Evolutionary conservation across 2,888 invertebrate genomes (phyloP), one percentile per base, ranked within the genome.

Genomic region (Allacma fusca): DNA sequence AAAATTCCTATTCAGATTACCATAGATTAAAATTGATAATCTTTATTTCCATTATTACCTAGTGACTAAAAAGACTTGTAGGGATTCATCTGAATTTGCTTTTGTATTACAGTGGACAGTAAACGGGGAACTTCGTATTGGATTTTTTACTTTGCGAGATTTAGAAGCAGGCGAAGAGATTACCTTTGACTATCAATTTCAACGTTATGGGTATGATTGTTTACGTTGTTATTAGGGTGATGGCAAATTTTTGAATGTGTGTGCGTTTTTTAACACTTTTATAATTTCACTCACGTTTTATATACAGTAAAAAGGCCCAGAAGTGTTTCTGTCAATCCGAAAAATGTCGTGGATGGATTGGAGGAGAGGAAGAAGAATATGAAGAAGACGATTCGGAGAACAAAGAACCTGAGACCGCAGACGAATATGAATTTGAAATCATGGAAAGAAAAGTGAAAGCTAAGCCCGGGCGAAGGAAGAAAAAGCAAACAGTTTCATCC

Each of bases 101-200:
- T 23, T 40, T 62, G 80, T 62, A n/a, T 86, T 85, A 19, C 81
- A 89, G 88, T 96, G 95, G 95, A 95, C 95, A 0, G 95, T 95
- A 0, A 95, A 95, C 85, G 95, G 95, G 0, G 95, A 96, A 86
- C 88, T 98, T 65, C 89, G 98, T 82, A 95, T 99, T 84, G 99
- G 99, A 0, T 99, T 99, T 88, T 99, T 99, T 87, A 94, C 97
- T 83, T 92, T 92, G 80, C 90, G 93, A 81, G 91, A 91, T 40
- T 94, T 99, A 78, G 87, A 89, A 71, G 90, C 91, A 0, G 96
- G 96, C 0, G 97, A 98, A 86, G 99, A 99, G 88, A 92, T 99
- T 73, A 98, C 98, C 0, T 99, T 99, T 87, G 98, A 99, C 87
- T 99, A 99, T 87, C 94, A 97, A 87, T 97, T 98, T 87, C 96